Conservation (phyloP, 2,888 invertebrate genomes). For the Sarcophaga rosellei region DNA sequence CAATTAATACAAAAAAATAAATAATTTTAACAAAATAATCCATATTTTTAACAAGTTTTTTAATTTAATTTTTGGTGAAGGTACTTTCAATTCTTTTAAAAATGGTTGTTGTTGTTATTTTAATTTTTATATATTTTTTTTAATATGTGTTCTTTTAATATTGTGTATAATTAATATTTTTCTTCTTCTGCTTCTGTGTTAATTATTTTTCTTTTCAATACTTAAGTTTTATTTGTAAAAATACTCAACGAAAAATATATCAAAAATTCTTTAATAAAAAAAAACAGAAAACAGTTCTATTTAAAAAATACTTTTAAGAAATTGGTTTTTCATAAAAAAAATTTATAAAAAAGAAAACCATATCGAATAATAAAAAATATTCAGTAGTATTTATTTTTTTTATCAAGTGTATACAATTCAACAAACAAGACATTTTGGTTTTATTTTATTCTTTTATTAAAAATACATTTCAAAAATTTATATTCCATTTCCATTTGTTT, state of each 20-base stretch:
- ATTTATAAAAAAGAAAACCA: background rate
- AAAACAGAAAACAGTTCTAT: background rate
- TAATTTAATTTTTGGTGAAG: background rate
- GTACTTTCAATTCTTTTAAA: too few species aligned
- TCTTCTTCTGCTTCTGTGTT: too few species aligned
- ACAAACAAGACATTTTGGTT: constrained; percentile 56
- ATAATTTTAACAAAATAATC: background rate
- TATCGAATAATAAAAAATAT: constrained; percentile 25
- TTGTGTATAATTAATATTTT: too few species aligned
- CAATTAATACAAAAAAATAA: constrained; percentile 29
- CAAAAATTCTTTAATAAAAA: background rate
- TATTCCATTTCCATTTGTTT: constrained; percentile 46
- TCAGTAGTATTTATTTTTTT: constrained; percentile 23
- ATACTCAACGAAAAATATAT: background rate
- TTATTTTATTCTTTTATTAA: background rate
- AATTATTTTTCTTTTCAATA: too few species aligned
- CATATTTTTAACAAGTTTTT: background rate
- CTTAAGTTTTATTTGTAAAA: background rate
- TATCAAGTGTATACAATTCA: constrained; percentile 58
- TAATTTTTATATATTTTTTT: background rate
- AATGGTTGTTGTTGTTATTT: too few species aligned
- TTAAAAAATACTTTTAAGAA: constrained; percentile 6
- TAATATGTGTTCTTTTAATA: background rate
- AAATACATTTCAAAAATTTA: constrained; percentile 64
- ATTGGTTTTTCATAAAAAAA: background rate